A percentile compares a stretch with the other conserved stretches of the same genome.
Conservation (phyloP, 2,888 invertebrate genomes). For the Melanotus villosus region DNA sequence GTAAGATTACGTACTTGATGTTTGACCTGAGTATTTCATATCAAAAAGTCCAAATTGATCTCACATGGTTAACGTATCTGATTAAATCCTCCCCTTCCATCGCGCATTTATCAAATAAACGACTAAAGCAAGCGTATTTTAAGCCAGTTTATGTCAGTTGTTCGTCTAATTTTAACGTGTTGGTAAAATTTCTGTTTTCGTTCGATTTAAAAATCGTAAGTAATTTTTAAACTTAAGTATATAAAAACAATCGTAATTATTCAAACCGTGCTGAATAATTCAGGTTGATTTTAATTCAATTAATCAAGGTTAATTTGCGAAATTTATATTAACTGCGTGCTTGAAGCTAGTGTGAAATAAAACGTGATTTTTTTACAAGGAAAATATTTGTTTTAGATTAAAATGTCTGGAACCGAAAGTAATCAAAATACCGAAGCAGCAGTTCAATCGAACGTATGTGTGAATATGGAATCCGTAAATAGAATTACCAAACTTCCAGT, state of each 20-base stretch:
- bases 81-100: conserved; percentile 25
- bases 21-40: neutral
- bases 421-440: conserved; percentile 27
- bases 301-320: too few relatives aligned
- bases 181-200: neutral
- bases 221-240: neutral
- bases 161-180: conserved; percentile 34
- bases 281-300: too few relatives aligned
- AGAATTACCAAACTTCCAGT: conserved; percentile 72
- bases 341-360: too few relatives aligned
- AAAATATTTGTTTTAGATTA: conserved; percentile 44
- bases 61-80: conserved; percentile 3
- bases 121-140: neutral
- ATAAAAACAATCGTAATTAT: too few relatives aligned
- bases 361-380: neutral
- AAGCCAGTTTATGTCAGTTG: neutral
- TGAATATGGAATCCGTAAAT: conserved; percentile 72
- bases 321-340: too few relatives aligned
- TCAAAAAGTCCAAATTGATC: conserved; percentile 1
- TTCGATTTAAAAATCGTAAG: conserved; percentile 7
- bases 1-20: neutral
- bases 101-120: conserved; percentile 16
- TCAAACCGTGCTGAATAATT: too few relatives aligned
- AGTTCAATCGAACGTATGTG: neutral
- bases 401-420: conserved; percentile 48